These are phyloP conservation scores for Callipepla squamata DNA, from an alignment of 2,113 vertebrate genomes.

Conservation along the genomic window DNA sequence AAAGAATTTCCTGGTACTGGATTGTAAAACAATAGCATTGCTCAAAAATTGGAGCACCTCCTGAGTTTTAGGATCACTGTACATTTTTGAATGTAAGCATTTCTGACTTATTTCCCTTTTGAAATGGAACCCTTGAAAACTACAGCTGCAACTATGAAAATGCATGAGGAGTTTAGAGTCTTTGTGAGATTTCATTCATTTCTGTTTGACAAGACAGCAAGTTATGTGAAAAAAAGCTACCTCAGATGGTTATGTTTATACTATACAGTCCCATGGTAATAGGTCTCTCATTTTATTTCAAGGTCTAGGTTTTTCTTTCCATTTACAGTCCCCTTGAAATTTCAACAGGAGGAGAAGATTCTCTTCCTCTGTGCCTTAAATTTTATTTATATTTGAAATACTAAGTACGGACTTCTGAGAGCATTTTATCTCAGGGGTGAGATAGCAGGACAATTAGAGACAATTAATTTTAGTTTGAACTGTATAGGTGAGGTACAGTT, in stretches of 20 bases:
- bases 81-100: slow-evolving; percentile 25
- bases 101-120: slow-evolving; percentile 36
- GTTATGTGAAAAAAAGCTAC: slow-evolving; percentile 23
- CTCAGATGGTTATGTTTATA: slow-evolving; percentile 40
- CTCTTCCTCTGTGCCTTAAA: background rate
- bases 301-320: background rate
- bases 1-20: background rate
- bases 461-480: background rate
- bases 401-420: background rate
- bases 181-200: slow-evolving; percentile 48
- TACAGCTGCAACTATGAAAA: slow-evolving; percentile 70
- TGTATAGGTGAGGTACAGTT: background rate
- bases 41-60: slow-evolving; percentile 27
- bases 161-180: slow-evolving; percentile 52
- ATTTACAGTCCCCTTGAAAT: background rate
- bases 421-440: background rate
- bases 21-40: slow-evolving; percentile 5
- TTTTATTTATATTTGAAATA: background rate
- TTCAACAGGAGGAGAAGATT: background rate
- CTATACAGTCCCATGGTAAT: slow-evolving; percentile 1
- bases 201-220: slow-evolving; percentile 32
- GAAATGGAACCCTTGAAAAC: slow-evolving; percentile 50
- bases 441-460: background rate
- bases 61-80: background rate
- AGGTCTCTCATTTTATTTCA: slow-evolving; percentile 32